Evolutionary conservation across 1,140 invertebrate species (phyloP).

Genomic region (Melipona quadrifasciata): DNA sequence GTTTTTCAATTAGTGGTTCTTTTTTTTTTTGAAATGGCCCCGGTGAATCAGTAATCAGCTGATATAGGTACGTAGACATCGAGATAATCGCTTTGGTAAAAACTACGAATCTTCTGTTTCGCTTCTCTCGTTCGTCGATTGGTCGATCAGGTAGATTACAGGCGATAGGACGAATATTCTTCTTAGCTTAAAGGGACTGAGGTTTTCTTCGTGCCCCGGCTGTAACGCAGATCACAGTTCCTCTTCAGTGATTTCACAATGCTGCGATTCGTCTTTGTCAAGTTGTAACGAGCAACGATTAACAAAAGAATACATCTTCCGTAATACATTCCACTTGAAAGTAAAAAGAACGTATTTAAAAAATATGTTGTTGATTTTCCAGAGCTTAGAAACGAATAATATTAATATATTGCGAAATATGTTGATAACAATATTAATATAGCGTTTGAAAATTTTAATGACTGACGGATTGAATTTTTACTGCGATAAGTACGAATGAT

Average conservation of each 20-base stretch:
- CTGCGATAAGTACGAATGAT: too few species aligned
- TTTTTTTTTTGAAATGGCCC: constrained; percentile 55
- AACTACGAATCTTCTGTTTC: constrained; percentile 2
- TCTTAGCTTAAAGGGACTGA: background rate
- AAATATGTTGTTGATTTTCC: too few species aligned
- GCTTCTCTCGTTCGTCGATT: constrained; percentile 33
- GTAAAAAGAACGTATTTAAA: too few species aligned
- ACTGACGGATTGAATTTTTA: too few species aligned
- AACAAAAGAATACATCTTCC: background rate
- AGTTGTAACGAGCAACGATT: background rate
- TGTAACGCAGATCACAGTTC: constrained; percentile 2
- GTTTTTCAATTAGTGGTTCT: background rate
- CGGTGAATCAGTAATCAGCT: constrained; percentile 7
- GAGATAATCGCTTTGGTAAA: constrained; percentile 28
- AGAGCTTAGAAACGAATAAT: too few species aligned
- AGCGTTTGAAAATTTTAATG: too few species aligned
- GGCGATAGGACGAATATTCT: background rate
- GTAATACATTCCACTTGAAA: too few species aligned
- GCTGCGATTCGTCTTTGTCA: background rate
- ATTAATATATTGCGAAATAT: too few species aligned
- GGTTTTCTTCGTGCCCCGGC: background rate
- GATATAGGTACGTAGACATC: background rate
- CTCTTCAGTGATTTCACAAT: background rate
- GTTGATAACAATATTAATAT: too few species aligned
- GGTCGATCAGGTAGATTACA: constrained; percentile 1